A percentile compares a stretch with the other conserved stretches of the same genome.
Evolutionary conservation across 1,140 invertebrate species (phyloP).

Genomic region (Cepaea nemoralis): DNA sequence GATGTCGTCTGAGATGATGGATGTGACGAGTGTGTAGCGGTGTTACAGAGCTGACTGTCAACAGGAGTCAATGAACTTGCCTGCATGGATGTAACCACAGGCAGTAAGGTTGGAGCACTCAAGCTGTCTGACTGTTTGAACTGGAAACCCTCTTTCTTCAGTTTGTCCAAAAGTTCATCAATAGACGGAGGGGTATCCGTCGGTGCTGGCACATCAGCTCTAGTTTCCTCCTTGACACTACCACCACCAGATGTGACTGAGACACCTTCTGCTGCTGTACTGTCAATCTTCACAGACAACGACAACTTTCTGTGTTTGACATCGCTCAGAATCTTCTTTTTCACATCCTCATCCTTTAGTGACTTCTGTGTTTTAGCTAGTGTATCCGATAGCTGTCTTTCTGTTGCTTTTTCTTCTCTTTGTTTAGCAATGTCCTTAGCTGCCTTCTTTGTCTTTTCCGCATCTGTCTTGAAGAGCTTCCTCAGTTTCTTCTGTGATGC

Average conservation of each 20-base stretch:
- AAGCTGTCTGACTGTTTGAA: slow-evolving; percentile 2
- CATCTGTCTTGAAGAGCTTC: slow-evolving; percentile 42
- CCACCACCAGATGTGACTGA: neutral
- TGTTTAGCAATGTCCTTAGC: neutral
- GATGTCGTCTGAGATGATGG: slow-evolving; percentile 11
- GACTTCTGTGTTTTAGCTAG: slow-evolving; percentile 42
- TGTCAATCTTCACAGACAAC: slow-evolving; percentile 1
- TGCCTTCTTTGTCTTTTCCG: slow-evolving; percentile 31
- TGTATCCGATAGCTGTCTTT: slow-evolving; percentile 39
- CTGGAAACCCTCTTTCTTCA: slow-evolving; percentile 41
- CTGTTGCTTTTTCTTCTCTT: neutral
- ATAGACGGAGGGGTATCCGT: slow-evolving; percentile 18
- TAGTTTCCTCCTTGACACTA: too few relatives aligned
- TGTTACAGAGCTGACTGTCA: slow-evolving; percentile 11
- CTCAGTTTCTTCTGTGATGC: slow-evolving; percentile 35
- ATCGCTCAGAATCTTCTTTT: slow-evolving; percentile 30
- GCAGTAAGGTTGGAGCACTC: neutral
- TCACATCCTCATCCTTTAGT: slow-evolving; percentile 33
- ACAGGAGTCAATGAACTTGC: slow-evolving; percentile 41
- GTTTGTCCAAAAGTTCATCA: slow-evolving; percentile 11
- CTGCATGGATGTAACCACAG: slow-evolving; percentile 6
- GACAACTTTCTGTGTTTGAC: slow-evolving; percentile 19
- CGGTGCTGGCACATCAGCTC: neutral
- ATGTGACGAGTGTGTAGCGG: slow-evolving; percentile 33
- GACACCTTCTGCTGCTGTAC: neutral